A percentile compares a stretch with the other conserved stretches of the same genome.
Evolutionary conservation across 2,888 invertebrate species (phyloP).

Genomic region (Ophion slaviceki): DNA sequence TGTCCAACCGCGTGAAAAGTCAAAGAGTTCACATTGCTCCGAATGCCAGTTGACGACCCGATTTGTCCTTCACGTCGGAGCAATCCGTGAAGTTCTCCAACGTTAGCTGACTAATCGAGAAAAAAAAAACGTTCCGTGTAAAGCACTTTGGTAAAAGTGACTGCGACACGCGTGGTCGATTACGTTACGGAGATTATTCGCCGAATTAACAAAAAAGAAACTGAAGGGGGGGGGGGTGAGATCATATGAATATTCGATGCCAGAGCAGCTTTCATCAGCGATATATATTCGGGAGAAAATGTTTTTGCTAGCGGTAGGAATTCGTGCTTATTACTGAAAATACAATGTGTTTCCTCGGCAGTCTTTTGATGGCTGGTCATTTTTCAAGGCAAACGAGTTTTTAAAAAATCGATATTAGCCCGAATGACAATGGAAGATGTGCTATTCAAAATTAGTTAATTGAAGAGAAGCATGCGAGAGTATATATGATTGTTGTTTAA

Average conservation of each 20-base stretch:
- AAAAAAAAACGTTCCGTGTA: background rate
- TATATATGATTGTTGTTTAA: background rate
- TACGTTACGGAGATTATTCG: background rate
- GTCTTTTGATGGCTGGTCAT: constrained; percentile 3
- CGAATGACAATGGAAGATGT: constrained; percentile 1
- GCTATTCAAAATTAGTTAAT: constrained; percentile 18
- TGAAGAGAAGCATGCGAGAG: background rate
- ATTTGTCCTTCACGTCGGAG: background rate
- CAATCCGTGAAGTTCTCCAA: background rate
- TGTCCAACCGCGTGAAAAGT: constrained; percentile 52
- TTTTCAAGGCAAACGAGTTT: constrained; percentile 1
- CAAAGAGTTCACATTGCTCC: constrained; percentile 3
- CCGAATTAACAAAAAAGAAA: background rate
- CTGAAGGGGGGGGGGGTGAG: background rate
- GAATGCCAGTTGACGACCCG: constrained; percentile 1
- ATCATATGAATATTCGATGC: background rate
- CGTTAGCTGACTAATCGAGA: background rate
- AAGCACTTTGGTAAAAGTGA: background rate
- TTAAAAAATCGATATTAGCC: background rate
- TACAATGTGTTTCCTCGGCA: background rate
- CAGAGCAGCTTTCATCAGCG: constrained; percentile 40
- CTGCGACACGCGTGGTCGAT: background rate
- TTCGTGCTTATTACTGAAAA: background rate
- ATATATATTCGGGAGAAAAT: background rate
- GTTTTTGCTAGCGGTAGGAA: background rate